phyloP scores from a whole-genome alignment of 2,113 vertebrate species.

The Casuarius casuarius region DNA sequence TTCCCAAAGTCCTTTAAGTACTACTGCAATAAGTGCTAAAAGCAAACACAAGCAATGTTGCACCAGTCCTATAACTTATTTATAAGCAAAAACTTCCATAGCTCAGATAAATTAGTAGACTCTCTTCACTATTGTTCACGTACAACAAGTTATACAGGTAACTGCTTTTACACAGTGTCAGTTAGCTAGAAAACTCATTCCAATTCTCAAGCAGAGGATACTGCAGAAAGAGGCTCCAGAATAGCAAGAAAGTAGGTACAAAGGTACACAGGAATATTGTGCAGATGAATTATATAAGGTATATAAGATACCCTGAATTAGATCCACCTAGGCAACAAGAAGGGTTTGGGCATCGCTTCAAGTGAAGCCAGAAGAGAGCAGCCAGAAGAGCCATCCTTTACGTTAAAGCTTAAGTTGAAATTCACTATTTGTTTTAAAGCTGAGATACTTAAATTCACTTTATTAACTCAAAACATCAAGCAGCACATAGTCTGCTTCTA shows the following conservation, averaged over 20 bases:
- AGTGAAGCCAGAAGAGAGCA: background rate
- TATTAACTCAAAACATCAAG: too few species aligned
- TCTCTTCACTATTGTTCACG: too few species aligned
- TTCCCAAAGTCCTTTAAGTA: background rate
- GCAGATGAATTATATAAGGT: accelerated
- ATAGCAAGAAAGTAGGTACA: background rate
- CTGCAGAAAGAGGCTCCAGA: background rate
- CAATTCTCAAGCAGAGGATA: background rate
- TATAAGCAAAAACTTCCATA: accelerated
- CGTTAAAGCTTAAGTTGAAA: background rate
- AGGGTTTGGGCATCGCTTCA: too few species aligned
- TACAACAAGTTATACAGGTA: accelerated
- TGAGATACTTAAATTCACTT: background rate
- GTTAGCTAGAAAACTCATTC: background rate
- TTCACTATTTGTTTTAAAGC: background rate
- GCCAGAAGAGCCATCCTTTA: accelerated
- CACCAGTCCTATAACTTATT: background rate
- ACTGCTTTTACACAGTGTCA: background rate
- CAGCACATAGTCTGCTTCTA: accelerated
- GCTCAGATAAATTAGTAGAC: background rate
- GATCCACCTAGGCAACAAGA: background rate
- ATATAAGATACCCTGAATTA: background rate
- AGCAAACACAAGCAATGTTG: background rate
- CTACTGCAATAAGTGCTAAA: background rate
- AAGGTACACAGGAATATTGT: too few species aligned